These are phyloP conservation scores for Conus betulinus DNA, from an alignment of 1,140 invertebrate genomes.

Conservation along the genomic window DNA sequence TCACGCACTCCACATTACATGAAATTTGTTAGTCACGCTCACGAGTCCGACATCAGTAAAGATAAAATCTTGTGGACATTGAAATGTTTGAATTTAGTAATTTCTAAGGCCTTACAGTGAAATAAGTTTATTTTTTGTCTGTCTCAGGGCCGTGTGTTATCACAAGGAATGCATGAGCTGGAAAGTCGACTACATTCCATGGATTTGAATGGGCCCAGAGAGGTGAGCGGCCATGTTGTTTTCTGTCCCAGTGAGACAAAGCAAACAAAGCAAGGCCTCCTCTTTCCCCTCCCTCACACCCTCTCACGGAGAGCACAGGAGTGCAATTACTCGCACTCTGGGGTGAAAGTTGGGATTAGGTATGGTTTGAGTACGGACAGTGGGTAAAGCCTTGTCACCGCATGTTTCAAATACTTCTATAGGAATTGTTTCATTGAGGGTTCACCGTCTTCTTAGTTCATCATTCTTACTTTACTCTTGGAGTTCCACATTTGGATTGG, in stretches of 20 bases:
- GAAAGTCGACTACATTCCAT: constrained; percentile 74
- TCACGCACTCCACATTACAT: no score
- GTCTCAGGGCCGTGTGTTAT: constrained; percentile 38
- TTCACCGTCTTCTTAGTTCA: no score
- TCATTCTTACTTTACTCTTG: no score
- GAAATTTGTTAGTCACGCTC: no score
- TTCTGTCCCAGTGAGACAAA: constrained; percentile 22
- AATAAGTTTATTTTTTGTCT: constrained; percentile 40
- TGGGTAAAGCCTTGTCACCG: not conserved
- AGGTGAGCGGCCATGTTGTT: constrained; percentile 50
- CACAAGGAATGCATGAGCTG: constrained; percentile 65
- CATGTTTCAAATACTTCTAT: no score
- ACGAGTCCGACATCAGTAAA: no score
- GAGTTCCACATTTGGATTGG: no score
- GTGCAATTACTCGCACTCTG: not conserved
- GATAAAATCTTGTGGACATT: no score
- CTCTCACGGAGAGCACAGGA: not conserved
- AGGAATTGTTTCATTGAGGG: no score
- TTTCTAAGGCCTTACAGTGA: not conserved
- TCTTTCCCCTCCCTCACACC: not conserved
- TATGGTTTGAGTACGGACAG: not conserved
- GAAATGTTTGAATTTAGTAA: not conserved
- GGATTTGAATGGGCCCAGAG: constrained; percentile 58
- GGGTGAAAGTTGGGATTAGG: not conserved
- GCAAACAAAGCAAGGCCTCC: constrained; percentile 39